Base-by-base conservation (phyloP, 53 echinoderm and acorn worm species). In the Echinometra lucunter region DNA sequence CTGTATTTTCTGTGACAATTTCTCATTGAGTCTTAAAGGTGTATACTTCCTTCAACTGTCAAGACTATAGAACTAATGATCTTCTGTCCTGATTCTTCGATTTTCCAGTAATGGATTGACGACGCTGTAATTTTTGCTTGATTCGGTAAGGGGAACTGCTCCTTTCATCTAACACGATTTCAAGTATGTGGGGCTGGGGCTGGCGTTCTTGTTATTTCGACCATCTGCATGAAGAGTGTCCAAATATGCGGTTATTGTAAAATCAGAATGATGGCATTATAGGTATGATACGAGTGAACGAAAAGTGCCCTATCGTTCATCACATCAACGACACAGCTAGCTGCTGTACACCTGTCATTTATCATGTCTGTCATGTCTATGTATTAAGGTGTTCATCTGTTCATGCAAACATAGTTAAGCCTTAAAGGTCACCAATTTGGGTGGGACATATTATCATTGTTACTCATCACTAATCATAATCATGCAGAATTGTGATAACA, bases 81-180 rank as follows among this genome's bases (percentile, higher is more conserved):
- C 25, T 9, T 81, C 44, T 81, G 44, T 34, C 19, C 40, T 23
- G 44, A 81, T 81, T 81, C 44, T 81, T 3, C 23, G 85, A 85
- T 47, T 47, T 85, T 85, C 35, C 49, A 85, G 85, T 45, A 49
- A 45, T 45, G 85, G 85, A 85, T 47, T 45, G n/a, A 85, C 28
- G 45, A 53, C 85, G 12, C 49, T 47, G 49, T 45, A 49, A 47
- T 28, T 28, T 38, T 42, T 78, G 18, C 49, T 49, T 49, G 47
- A 85, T 47, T 85, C 19, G 85, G 85, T 85, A 85, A 85, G 85
- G 23, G 44, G 21, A 42, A 4, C 42, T 78, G 5, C n/a, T 85
- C 85, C 19, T 49, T 85, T 85, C 28, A 74, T 23, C 85, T 85
- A 27, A 47, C 85, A 6, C 49, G 28, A 27, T 85, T 85, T 85